These are phyloP conservation scores for Wasmannia auropunctata DNA, from an alignment of 1,140 invertebrate genomes.

Conservation along the genomic window DNA sequence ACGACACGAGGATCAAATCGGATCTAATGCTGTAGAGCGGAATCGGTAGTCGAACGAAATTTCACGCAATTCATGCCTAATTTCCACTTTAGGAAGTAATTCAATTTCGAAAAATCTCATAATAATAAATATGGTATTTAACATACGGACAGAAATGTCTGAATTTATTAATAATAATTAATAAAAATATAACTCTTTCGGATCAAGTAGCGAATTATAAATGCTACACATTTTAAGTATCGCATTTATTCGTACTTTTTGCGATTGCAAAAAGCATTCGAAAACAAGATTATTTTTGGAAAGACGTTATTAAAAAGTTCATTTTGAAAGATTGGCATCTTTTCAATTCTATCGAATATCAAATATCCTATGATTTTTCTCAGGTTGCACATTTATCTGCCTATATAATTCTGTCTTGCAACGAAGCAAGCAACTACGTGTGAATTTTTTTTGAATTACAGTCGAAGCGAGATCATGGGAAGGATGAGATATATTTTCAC, in stretches of 20 bases:
- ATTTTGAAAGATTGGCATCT: background rate
- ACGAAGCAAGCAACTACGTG: background rate
- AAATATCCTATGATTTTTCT: background rate
- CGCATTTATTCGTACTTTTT: background rate
- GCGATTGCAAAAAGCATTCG: background rate
- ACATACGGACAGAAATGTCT: background rate
- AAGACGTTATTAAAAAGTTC: background rate
- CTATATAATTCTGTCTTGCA: background rate
- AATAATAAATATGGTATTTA: background rate
- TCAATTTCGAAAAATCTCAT: background rate
- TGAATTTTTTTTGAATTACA: background rate
- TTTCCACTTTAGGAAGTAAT: background rate
- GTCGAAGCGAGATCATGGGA: background rate
- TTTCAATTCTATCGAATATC: background rate
- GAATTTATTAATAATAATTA: no score
- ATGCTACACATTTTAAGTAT: background rate
- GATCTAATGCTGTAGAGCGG: constrained; percentile 38
- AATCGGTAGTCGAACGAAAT: constrained; percentile 15
- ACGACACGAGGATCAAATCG: constrained; percentile 61
- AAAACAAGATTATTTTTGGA: background rate
- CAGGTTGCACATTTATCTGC: background rate
- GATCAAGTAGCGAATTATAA: background rate
- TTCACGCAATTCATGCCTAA: background rate
- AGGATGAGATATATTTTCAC: background rate
- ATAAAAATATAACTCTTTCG: background rate